Conservation (phyloP, 1,140 invertebrate species). For the Lordiphosa mommai region DNA sequence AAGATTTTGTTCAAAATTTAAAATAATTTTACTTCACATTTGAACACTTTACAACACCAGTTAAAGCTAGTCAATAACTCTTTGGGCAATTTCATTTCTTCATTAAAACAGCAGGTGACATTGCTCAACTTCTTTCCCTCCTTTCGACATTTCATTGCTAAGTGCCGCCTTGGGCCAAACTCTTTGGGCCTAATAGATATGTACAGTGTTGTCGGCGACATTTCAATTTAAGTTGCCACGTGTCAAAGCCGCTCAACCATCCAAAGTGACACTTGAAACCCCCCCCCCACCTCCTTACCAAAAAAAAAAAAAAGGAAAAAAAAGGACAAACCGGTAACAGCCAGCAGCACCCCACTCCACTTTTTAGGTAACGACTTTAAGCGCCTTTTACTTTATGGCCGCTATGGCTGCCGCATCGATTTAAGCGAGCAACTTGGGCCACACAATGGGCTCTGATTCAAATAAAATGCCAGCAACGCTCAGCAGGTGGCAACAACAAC, state of each 20-base stretch:
- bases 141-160: slow-evolving; percentile 29
- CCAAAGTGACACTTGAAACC: slow-evolving; percentile 64
- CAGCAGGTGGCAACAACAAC: too few species aligned
- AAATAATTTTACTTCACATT: too few species aligned
- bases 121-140: not conserved
- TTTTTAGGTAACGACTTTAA: too few species aligned
- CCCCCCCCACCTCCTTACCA: not conserved
- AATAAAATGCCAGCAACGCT: too few species aligned
- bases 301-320: slow-evolving; percentile 2
- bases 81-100: slow-evolving; percentile 21
- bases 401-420: slow-evolving; percentile 45
- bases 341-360: slow-evolving; percentile 3
- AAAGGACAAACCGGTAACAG: slow-evolving; percentile 16
- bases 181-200: slow-evolving; percentile 53
- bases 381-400: slow-evolving; percentile 32
- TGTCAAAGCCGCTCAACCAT: slow-evolving; percentile 65
- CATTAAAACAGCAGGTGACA: slow-evolving; percentile 28
- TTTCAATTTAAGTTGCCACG: slow-evolving; percentile 75
- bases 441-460: too few species aligned
- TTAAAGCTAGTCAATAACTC: too few species aligned
- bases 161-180: slow-evolving; percentile 35
- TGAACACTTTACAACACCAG: too few species aligned
- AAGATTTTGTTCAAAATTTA: too few species aligned
- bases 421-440: slow-evolving; percentile 11
- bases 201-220: slow-evolving; percentile 64